Percentiles rank a stretch among this genome's conserved stretches.
Conservation (phyloP, 2,113 vertebrate genomes). For the Rutilus rutilus region DNA sequence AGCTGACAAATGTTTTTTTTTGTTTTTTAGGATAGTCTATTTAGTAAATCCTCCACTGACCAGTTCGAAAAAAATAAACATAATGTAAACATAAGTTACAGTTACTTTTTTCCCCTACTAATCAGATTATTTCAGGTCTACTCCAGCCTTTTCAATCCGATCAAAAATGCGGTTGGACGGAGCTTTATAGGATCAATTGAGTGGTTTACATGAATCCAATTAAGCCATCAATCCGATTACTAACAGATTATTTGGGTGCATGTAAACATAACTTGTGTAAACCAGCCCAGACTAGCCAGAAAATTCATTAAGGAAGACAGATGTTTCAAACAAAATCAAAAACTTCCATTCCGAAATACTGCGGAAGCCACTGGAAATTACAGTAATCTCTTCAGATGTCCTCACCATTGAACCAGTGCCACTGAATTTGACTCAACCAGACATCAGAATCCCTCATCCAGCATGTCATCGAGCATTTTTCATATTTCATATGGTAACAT, state of each 20-base stretch:
- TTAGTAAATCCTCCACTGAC: no score
- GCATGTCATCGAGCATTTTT: not conserved
- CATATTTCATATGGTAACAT: constrained; percentile 25
- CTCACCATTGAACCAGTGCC: not conserved
- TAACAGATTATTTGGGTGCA: not conserved
- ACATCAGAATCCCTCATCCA: not conserved
- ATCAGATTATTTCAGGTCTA: no score
- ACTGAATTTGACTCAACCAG: not conserved
- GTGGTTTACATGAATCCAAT: not conserved
- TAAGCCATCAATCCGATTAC: not conserved
- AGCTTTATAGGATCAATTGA: not conserved
- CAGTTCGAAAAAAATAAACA: no score
- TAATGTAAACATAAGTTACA: no score
- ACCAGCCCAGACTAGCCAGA: not conserved
- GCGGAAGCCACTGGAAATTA: not conserved
- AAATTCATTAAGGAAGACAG: not conserved
- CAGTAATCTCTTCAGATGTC: not conserved
- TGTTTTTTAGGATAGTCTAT: no score
- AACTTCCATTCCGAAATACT: not conserved
- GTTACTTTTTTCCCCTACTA: no score
- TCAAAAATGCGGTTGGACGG: no score
- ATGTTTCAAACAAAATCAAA: not conserved
- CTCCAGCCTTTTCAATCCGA: no score
- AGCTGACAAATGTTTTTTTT: no score
- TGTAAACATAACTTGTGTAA: not conserved